phyloP scores from a whole-genome alignment of 2,797 vertebrate genomes.

The Botia almorhae region DNA sequence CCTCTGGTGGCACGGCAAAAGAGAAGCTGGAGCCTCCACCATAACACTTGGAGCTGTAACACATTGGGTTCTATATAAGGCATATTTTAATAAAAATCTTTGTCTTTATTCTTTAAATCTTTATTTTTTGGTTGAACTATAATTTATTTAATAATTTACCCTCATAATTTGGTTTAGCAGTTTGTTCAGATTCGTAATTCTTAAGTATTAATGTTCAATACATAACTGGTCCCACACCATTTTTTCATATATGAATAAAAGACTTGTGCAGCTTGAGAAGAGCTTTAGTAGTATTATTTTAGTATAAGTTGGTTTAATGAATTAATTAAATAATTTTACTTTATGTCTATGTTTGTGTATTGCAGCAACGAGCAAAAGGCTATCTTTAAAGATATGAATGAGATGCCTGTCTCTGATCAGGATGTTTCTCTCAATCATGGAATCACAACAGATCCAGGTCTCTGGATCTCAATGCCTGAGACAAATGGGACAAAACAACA shows the following conservation, averaged over 20 bases:
- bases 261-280: background rate
- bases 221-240: too few species aligned
- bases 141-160: background rate
- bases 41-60: too few species aligned
- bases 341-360: background rate
- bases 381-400: conserved; percentile 61
- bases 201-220: too few species aligned
- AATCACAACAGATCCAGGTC: conserved; percentile 73
- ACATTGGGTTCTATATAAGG: too few species aligned
- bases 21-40: too few species aligned
- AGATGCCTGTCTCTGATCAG: conserved; percentile 52
- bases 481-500: conserved; percentile 54
- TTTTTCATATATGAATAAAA: too few species aligned
- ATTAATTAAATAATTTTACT: background rate
- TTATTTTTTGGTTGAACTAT: too few species aligned
- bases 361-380: conserved; percentile 54
- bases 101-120: too few species aligned
- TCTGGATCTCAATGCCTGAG: conserved; percentile 66
- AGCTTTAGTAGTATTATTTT: background rate
- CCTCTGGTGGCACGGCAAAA: too few species aligned
- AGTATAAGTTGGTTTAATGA: background rate
- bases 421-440: conserved; percentile 75
- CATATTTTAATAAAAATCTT: too few species aligned
- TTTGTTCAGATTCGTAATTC: background rate
- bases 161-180: background rate